A percentile compares a stretch with the other conserved stretches of the same genome.
Evolutionary conservation across 2,888 invertebrate species (phyloP).

Genomic region (Lepidocyrtinus sp.): DNA sequence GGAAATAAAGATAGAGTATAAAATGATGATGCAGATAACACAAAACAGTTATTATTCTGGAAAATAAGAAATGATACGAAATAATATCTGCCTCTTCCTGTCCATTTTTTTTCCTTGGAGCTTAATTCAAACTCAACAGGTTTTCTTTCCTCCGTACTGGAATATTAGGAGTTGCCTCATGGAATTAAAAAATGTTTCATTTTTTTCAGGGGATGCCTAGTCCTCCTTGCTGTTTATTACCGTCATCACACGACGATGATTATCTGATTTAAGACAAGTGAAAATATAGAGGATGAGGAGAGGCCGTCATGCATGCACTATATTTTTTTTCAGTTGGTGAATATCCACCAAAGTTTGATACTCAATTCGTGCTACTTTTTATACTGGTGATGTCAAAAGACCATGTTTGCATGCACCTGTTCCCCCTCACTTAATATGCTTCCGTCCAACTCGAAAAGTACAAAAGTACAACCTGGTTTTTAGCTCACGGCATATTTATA

Average conservation of each 20-base stretch:
- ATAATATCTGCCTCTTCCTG: constrained; percentile 57
- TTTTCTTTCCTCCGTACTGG: constrained; percentile 16
- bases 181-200: constrained; percentile 8
- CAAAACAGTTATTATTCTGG: constrained; percentile 55
- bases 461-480: too few species aligned
- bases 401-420: constrained; percentile 57
- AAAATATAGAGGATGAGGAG: too few species aligned
- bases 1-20: constrained; percentile 13
- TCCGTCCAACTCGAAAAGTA: too few species aligned
- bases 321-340: constrained; percentile 13
- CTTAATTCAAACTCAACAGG: constrained; percentile 53
- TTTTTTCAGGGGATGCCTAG: background rate
- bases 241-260: constrained; percentile 5
- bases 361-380: background rate
- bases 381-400: too few species aligned
- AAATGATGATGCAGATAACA: constrained; percentile 30
- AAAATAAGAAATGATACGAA: constrained; percentile 49
- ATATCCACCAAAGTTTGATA: too few species aligned
- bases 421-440: background rate
- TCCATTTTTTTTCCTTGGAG: constrained; percentile 13
- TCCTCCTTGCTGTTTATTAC: constrained; percentile 9
- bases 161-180: too few species aligned
- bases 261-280: constrained; percentile 20
- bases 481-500: too few species aligned
- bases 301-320: constrained; percentile 46